Conservation (phyloP, 2,113 vertebrate species). For the Muntiacus muntjak region DNA sequence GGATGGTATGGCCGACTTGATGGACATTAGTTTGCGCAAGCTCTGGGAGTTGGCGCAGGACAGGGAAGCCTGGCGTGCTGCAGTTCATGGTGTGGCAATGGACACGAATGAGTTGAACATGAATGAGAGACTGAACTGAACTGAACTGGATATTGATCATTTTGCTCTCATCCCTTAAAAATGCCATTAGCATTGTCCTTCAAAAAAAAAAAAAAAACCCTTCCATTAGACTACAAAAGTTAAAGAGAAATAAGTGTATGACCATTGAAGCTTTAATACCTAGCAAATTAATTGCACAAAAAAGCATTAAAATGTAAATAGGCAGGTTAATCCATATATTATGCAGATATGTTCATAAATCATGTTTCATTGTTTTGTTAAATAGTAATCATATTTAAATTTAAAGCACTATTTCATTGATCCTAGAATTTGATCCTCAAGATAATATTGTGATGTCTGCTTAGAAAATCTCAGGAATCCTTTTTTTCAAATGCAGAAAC, state of each 20-base stretch:
- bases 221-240: background rate
- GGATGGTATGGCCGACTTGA: background rate
- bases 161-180: background rate
- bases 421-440: background rate
- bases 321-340: background rate
- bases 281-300: background rate
- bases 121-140: background rate
- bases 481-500: background rate
- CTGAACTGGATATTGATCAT: background rate
- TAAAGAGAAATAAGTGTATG: background rate
- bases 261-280: background rate
- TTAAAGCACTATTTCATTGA: background rate
- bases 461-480: background rate
- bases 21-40: background rate
- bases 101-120: background rate
- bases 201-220: background rate
- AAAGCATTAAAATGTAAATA: background rate
- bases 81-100: background rate
- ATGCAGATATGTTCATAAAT: background rate
- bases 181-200: background rate
- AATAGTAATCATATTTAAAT: background rate
- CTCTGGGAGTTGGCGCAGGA: background rate
- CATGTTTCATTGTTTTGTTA: background rate
- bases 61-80: background rate
- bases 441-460: background rate